These are phyloP conservation scores for Campaea margaritaria DNA, from an alignment of 2,888 invertebrate genomes.

Conservation along the genomic window DNA sequence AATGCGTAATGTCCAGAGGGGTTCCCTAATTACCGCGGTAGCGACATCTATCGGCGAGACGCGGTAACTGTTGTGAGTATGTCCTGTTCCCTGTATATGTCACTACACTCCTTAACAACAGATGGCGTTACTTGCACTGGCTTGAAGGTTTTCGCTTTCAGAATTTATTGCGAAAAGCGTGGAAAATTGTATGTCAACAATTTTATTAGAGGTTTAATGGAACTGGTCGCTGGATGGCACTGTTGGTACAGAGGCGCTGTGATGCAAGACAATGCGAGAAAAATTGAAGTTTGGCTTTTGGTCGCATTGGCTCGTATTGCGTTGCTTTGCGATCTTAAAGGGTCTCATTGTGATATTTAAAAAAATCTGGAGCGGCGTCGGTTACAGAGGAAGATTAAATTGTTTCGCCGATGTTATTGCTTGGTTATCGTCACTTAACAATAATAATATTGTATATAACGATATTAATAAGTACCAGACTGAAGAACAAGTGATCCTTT, in stretches of 20 bases:
- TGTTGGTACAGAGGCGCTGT: not conserved
- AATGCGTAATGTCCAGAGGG: conserved; percentile 3
- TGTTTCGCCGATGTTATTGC: conserved; percentile 9
- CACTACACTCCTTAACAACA: conserved; percentile 47
- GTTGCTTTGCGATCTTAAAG: not conserved
- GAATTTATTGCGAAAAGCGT: not conserved
- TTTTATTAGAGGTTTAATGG: not conserved
- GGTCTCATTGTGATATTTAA: not conserved
- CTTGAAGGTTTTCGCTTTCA: conserved; percentile 29
- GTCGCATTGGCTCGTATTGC: not conserved
- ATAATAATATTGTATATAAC: too few relatives aligned
- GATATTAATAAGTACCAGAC: too few relatives aligned
- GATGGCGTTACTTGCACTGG: conserved; percentile 41
- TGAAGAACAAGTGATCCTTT: too few relatives aligned
- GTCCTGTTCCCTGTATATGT: conserved; percentile 36
- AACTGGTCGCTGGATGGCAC: conserved; percentile 17
- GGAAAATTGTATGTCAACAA: not conserved
- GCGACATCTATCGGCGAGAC: conserved; percentile 29
- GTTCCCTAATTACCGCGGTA: conserved; percentile 23
- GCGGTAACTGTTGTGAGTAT: conserved; percentile 37
- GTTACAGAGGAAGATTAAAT: conserved; percentile 5
- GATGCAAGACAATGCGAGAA: conserved; percentile 1
- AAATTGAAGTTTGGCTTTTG: not conserved
- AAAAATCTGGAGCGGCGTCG: conserved; percentile 14
- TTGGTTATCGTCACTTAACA: not conserved